Conservation (phyloP, 2,888 invertebrate species). For the Drosophila stalkeri region DNA sequence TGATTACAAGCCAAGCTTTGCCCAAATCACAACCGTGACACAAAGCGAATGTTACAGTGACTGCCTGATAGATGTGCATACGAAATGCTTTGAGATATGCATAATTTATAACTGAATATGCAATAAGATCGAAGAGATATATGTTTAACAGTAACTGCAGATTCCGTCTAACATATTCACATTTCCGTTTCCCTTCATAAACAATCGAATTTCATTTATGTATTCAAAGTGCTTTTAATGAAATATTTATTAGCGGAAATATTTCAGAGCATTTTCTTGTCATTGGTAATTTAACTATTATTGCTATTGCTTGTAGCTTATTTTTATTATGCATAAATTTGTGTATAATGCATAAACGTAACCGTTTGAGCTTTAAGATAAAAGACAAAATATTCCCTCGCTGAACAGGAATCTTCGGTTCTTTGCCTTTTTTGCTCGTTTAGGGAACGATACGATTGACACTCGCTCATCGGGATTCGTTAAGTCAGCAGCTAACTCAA, state of each 20-base stretch:
- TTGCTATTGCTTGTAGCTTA: neutral
- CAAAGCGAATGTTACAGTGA: conserved; percentile 5
- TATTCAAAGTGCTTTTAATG: neutral
- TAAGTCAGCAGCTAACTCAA: too few relatives aligned
- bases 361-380: too few relatives aligned
- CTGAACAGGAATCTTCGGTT: too few relatives aligned
- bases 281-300: too few relatives aligned
- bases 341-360: too few relatives aligned
- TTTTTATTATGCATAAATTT: too few relatives aligned
- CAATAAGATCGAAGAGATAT: neutral
- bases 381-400: too few relatives aligned
- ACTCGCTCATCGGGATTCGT: too few relatives aligned
- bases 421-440: too few relatives aligned
- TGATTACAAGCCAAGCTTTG: conserved; percentile 6
- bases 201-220: neutral
- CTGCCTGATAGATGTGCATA: neutral
- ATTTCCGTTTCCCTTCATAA: neutral
- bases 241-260: neutral
- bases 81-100: neutral
- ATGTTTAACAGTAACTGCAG: neutral
- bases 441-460: too few relatives aligned
- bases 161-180: neutral
- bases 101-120: conserved; percentile 1
- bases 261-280: neutral
- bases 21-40: neutral